Conservation (phyloP, 2,888 invertebrate genomes). For the Oscheius myriophilus region DNA sequence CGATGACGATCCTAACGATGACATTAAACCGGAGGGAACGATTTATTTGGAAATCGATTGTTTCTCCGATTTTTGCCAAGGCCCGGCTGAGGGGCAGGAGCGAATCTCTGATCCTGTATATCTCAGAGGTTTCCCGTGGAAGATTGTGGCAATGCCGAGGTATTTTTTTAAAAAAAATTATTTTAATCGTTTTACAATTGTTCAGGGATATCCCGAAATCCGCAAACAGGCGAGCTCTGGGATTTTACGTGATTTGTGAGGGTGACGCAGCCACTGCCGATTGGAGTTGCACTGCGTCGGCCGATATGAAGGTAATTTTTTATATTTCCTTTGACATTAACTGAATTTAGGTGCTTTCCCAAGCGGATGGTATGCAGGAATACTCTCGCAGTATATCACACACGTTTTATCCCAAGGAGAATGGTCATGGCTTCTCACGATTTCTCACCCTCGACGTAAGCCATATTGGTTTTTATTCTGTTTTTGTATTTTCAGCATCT, state of each 20-base stretch:
- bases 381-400: conserved; percentile 81
- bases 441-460: conserved; percentile 79
- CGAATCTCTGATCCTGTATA: conserved; percentile 86
- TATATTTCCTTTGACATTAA: not conserved
- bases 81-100: conserved; percentile 65
- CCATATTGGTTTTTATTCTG: conserved; percentile 3
- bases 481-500: conserved; percentile 71
- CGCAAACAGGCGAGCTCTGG: conserved; percentile 70
- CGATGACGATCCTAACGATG: conserved; percentile 75
- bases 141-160: conserved; percentile 97
- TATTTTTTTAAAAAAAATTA: conserved; percentile 13
- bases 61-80: conserved; percentile 74
- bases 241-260: conserved; percentile 87
- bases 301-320: conserved; percentile 78
- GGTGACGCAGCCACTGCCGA: conserved; percentile 75
- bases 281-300: conserved; percentile 96
- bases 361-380: conserved; percentile 44
- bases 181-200: not conserved
- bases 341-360: conserved; percentile 73
- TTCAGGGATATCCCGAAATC: conserved; percentile 7
- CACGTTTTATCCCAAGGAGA: conserved; percentile 91
- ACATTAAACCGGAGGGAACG: conserved; percentile 90
- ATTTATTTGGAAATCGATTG: conserved; percentile 87
- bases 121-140: conserved; percentile 93
- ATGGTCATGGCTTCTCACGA: conserved; percentile 93